Evolutionary conservation across 2,113 vertebrate genomes (phyloP).

Genomic region (Lipotes vexillifer): DNA sequence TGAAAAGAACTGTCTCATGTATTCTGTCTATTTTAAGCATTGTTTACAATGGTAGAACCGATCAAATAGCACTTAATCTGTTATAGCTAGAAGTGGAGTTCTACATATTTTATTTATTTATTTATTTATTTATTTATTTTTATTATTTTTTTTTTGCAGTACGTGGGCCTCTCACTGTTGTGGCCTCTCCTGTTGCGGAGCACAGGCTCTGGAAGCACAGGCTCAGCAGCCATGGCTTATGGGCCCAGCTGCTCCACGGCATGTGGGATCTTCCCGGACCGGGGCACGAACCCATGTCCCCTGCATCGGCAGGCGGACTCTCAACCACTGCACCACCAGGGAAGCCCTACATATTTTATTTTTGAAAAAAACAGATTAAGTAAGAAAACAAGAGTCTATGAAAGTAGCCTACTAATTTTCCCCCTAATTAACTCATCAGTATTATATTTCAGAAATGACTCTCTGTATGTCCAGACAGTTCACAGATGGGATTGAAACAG

Average conservation of each 20-base stretch:
- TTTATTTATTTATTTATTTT: slow-evolving; percentile 1
- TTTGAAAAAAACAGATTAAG: background rate
- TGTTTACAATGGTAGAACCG: background rate
- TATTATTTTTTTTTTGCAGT: too few relatives aligned
- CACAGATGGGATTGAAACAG: background rate
- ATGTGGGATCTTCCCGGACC: too few relatives aligned
- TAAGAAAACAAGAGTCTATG: background rate
- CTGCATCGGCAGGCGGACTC: too few relatives aligned
- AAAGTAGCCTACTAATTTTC: background rate
- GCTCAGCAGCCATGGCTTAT: too few relatives aligned
- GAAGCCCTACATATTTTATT: background rate
- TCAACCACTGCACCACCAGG: too few relatives aligned
- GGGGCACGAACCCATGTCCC: too few relatives aligned
- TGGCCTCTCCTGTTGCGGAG: too few relatives aligned
- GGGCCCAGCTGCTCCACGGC: too few relatives aligned
- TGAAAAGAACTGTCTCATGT: background rate
- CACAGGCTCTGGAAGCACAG: too few relatives aligned
- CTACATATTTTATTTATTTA: background rate
- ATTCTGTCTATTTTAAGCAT: background rate
- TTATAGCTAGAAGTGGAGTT: background rate
- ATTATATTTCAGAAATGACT: background rate
- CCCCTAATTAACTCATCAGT: background rate
- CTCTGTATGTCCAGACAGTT: background rate
- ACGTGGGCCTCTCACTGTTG: too few relatives aligned
- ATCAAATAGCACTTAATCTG: background rate